Evolutionary conservation across 2,888 invertebrate genomes (phyloP).

Genomic region (Drosophila meridiana): DNA sequence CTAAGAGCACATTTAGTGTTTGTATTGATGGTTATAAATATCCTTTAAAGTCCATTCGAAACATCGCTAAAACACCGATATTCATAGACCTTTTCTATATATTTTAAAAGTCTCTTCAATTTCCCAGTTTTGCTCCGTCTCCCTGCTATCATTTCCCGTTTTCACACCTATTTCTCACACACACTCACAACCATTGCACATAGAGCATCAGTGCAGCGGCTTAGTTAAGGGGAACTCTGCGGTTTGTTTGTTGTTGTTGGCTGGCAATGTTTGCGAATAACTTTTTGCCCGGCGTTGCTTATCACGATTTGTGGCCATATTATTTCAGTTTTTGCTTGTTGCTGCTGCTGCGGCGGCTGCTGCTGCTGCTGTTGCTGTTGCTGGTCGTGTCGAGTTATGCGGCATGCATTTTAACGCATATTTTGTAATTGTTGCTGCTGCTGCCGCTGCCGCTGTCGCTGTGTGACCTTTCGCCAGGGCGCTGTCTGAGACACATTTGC

Average conservation of each 20-base stretch:
- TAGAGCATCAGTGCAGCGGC: conserved; percentile 28
- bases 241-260: conserved; percentile 50
- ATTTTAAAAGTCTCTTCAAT: not conserved
- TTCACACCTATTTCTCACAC: not conserved
- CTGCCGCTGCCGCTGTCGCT: conserved; percentile 37
- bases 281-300: conserved; percentile 69
- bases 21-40: too few species aligned
- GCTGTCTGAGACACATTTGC: conserved; percentile 60
- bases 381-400: conserved; percentile 74
- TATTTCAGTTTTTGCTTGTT: conserved; percentile 70
- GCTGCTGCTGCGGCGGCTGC: conserved; percentile 35
- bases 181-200: not conserved
- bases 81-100: not conserved
- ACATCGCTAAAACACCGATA: too few species aligned
- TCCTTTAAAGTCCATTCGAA: too few species aligned
- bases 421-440: conserved; percentile 76
- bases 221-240: conserved; percentile 1
- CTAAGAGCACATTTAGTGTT: too few species aligned
- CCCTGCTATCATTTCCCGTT: not conserved
- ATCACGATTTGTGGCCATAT: conserved; percentile 80
- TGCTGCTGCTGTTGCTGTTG: conserved; percentile 39
- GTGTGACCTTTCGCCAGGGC: conserved; percentile 70
- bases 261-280: conserved; percentile 72
- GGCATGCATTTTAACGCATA: conserved; percentile 79
- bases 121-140: not conserved